Percentiles rank a stretch among this genome's conserved stretches.
These are phyloP conservation scores for Salvator merianae DNA, from an alignment of 2,113 vertebrate species.

Conservation along the genomic window DNA sequence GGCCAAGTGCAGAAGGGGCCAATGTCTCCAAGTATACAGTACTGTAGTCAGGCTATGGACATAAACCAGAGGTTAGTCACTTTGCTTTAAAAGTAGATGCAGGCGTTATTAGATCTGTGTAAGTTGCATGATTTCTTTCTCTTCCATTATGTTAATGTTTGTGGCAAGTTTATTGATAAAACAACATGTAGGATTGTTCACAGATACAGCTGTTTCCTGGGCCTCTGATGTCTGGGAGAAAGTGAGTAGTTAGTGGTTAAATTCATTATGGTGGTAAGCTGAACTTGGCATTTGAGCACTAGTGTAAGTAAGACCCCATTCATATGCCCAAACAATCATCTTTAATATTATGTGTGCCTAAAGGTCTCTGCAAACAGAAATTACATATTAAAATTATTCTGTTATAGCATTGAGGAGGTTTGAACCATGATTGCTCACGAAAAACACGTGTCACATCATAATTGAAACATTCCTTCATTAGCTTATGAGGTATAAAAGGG, in stretches of 20 bases:
- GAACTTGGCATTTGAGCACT: not conserved
- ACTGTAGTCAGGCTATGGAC: too few relatives aligned
- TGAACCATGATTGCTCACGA: not conserved
- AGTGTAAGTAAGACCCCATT: not conserved
- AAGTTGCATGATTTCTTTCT: not conserved
- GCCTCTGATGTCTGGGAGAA: not conserved
- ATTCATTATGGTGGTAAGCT: not conserved
- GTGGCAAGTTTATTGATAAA: not conserved
- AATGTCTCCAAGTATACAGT: too few relatives aligned
- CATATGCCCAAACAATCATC: not conserved
- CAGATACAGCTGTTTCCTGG: not conserved
- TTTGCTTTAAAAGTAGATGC: not conserved
- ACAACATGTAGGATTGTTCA: not conserved
- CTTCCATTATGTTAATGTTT: not conserved
- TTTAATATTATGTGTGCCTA: not conserved
- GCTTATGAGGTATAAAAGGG: not conserved
- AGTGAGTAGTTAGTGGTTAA: not conserved
- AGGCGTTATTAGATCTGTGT: not conserved
- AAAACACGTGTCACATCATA: not conserved
- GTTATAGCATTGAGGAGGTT: not conserved
- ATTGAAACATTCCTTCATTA: not conserved
- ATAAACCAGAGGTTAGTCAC: not conserved
- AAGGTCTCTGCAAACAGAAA: not conserved
- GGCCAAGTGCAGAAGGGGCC: too few relatives aligned
- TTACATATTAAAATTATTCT: slow-evolving; percentile 12